Percentiles rank a stretch among this genome's conserved stretches.
These are phyloP conservation scores for Pangasius macronema DNA, from an alignment of 2,797 vertebrate genomes.

Conservation along the genomic window DNA sequence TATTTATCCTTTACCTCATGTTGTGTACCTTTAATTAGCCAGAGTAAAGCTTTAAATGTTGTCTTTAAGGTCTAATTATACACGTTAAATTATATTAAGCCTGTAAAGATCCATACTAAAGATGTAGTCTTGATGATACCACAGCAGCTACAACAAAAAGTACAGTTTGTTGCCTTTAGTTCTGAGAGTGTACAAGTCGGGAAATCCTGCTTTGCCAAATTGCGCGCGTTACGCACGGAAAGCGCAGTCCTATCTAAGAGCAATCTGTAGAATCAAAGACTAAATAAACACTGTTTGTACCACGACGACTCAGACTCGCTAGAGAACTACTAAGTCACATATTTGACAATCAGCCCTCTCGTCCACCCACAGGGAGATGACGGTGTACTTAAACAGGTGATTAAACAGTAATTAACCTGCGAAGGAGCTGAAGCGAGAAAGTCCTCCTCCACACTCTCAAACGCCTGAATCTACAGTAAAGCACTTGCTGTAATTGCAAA, in stretches of 20 bases:
- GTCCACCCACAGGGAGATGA: neutral
- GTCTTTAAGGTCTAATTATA: neutral
- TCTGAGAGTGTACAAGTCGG: neutral
- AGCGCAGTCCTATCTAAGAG: neutral
- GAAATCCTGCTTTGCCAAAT: neutral
- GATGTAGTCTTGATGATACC: neutral
- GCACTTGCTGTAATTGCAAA: slow-evolving; percentile 1
- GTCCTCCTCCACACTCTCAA: neutral
- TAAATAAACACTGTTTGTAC: no score
- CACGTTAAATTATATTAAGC: neutral
- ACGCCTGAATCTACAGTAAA: neutral
- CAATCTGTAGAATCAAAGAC: no score
- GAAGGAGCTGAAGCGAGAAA: neutral
- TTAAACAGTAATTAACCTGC: neutral
- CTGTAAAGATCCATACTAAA: neutral
- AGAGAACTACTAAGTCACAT: no score
- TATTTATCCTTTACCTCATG: neutral
- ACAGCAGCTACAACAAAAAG: neutral
- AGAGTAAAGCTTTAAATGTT: neutral
- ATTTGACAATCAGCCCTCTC: neutral
- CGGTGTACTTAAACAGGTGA: neutral
- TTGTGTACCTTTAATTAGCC: neutral
- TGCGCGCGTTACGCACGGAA: neutral
- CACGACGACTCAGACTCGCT: no score
- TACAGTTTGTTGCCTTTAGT: neutral